Percentiles rank a stretch among this genome's conserved stretches.
Evolutionary conservation across 2,797 vertebrate species (phyloP).

Genomic region (Acanthurus leucopareius): DNA sequence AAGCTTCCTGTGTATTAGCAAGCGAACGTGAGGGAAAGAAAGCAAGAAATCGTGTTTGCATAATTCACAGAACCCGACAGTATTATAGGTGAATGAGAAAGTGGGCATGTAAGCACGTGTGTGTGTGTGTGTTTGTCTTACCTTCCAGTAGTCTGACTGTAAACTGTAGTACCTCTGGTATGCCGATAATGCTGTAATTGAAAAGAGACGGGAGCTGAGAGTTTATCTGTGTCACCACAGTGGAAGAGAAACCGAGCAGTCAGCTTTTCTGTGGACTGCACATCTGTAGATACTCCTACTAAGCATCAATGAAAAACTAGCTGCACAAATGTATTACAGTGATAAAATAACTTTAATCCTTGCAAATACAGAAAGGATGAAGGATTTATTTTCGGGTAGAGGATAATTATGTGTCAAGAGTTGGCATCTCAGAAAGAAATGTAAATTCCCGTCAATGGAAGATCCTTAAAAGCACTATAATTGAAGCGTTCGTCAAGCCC

Average conservation of each 20-base stretch:
- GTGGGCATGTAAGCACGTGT: background rate
- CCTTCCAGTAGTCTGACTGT: conserved; percentile 99
- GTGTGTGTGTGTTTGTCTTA: conserved; percentile 74
- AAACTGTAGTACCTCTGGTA: conserved; percentile 99
- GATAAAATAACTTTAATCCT: background rate
- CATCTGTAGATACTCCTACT: background rate
- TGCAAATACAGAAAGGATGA: background rate
- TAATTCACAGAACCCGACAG: background rate
- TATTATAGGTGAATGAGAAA: conserved; percentile 9
- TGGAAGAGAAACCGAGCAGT: background rate
- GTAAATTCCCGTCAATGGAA: background rate
- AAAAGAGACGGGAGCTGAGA: conserved; percentile 54
- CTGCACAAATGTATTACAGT: background rate
- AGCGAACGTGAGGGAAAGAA: background rate
- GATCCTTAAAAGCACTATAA: background rate
- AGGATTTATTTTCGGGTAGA: background rate
- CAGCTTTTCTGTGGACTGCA: background rate
- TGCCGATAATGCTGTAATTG: conserved; percentile 96
- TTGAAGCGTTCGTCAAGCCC: background rate
- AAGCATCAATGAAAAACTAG: background rate
- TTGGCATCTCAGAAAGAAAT: background rate
- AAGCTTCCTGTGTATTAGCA: conserved; percentile 39
- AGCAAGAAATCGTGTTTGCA: background rate
- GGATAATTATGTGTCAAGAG: background rate
- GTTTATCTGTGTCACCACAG: conserved; percentile 6